Conservation (phyloP, 2,888 invertebrate species). For the Phortica magna region DNA sequence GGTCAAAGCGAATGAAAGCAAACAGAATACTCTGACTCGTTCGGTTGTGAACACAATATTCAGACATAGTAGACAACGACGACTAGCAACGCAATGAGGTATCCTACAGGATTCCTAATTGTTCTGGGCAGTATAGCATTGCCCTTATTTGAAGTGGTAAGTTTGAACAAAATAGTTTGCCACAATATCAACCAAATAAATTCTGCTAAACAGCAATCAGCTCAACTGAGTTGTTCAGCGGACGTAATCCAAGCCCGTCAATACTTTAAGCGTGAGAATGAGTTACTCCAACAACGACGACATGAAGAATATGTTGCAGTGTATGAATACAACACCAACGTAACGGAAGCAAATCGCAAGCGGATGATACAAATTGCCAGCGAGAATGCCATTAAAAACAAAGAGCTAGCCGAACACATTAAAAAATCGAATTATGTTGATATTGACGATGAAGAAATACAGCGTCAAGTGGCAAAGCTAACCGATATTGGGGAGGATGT, state of each 20-base stretch:
- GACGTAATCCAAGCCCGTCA: conserved; percentile 80
- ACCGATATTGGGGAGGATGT: conserved; percentile 85
- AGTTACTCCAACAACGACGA: conserved; percentile 80
- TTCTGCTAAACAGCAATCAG: not conserved
- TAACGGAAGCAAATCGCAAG: conserved; percentile 85
- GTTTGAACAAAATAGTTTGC: no score
- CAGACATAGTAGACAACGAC: no score
- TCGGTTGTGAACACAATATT: no score
- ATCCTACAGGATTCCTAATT: no score
- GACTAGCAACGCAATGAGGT: no score
- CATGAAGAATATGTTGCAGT: conserved; percentile 79
- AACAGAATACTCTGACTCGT: no score
- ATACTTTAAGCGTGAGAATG: conserved; percentile 82
- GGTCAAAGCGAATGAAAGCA: no score
- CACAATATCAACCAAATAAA: no score
- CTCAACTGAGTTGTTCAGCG: conserved; percentile 72
- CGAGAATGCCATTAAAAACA: conserved; percentile 66
- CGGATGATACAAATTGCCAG: conserved; percentile 72
- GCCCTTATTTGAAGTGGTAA: no score
- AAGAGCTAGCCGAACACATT: conserved; percentile 68
- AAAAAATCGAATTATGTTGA: conserved; percentile 83
- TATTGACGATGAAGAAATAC: conserved; percentile 83
- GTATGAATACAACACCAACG: conserved; percentile 86
- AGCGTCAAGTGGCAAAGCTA: conserved; percentile 86
- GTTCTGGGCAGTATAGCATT: no score